A percentile compares a stretch with the other conserved stretches of the same genome.
These are phyloP conservation scores for Puntigrus tetrazona DNA, from an alignment of 2,113 vertebrate genomes.

Conservation along the genomic window DNA sequence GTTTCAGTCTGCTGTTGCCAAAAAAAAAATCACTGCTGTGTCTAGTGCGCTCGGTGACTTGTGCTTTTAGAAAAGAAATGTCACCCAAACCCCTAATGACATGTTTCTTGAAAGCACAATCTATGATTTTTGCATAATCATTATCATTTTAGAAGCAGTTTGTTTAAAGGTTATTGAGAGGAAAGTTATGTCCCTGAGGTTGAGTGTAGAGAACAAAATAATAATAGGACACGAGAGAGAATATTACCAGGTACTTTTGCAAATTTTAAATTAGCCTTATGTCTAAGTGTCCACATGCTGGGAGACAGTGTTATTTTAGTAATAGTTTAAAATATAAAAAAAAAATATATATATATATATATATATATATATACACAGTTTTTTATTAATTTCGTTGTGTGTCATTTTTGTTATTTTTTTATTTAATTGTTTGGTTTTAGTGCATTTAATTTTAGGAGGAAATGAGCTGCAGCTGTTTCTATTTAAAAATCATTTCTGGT, in stretches of 20 bases:
- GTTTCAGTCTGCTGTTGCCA: neutral
- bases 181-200: conserved; percentile 6
- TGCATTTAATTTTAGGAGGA: no score
- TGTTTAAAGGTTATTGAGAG: conserved; percentile 18
- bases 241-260: conserved; percentile 1
- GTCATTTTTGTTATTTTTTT: no score
- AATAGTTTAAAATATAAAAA: no score
- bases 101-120: conserved; percentile 21
- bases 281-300: neutral
- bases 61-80: neutral
- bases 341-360: no score
- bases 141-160: conserved; percentile 33
- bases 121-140: conserved; percentile 36
- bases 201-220: neutral
- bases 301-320: neutral
- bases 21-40: neutral
- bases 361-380: no score
- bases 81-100: conserved; percentile 2
- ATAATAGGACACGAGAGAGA: conserved; percentile 33
- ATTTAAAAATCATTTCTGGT: no score
- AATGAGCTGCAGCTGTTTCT: no score
- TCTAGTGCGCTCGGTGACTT: neutral
- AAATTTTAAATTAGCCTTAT: neutral
- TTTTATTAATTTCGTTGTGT: no score
- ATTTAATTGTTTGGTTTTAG: no score